Evolutionary conservation across 2,113 vertebrate genomes (phyloP), one percentile per base, ranked within the genome.

Genomic region (Podocnemis expansa): DNA sequence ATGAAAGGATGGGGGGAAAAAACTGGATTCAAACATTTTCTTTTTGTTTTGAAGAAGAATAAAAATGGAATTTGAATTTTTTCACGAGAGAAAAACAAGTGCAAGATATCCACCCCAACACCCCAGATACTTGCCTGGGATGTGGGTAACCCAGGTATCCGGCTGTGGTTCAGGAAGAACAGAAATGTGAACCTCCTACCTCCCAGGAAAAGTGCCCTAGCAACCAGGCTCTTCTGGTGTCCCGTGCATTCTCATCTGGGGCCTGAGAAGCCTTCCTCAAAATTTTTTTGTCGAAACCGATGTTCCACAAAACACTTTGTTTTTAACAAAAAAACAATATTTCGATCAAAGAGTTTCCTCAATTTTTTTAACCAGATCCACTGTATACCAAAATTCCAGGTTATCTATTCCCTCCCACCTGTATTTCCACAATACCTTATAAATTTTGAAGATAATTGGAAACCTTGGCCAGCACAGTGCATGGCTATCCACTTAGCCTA

Each of bases 61-160:
- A 27, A 94, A 95, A 93, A 94, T 45, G 27, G 85, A 76, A 85
- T 5, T 45, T 22, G n/a, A 93, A 93, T 91, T 85, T 89, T 29
- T 94, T 81, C 25, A 63, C 90, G 29, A 85, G 13, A 31, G n/a
- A 80, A 94, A 5, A 3, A 51, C 38, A 52, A 52, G 52, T 89
- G 43, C 7, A 17, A 85, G 47, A 93, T 82, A 11, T 82, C 82
- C 29, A 60, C 58, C 58, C 29, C 29, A 60, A 16, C 6, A 16
- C 6, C 12, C 29, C 3, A 60, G 29, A 29, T 29, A 60, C 27
- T 31, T 60, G 58, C 29, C 58, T 60, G 58, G 6, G 29, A 60
- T 60, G 58, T 60, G 29, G 58, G 29, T 29, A 60, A 60, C 58
- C 58, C 29, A 34, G 58, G 29, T 60, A 17, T 16, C 58, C 58